These are phyloP conservation scores for Choristoneura rosaceana DNA, from an alignment of 2,888 invertebrate genomes.

Conservation along the genomic window DNA sequence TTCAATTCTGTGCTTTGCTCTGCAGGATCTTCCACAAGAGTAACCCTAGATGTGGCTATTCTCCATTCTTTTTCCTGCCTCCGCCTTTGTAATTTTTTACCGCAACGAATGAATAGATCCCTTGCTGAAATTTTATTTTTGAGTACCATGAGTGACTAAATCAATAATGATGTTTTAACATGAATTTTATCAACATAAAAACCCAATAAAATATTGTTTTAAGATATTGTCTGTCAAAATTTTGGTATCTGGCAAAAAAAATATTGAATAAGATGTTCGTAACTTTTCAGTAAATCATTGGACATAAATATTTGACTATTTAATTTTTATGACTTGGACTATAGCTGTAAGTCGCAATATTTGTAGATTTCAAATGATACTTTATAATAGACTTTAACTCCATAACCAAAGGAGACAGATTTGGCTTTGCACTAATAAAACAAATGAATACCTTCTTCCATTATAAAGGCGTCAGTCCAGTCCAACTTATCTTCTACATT, in stretches of 20 bases:
- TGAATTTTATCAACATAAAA: no score
- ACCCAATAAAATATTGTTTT: no score
- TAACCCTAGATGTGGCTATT: slow-evolving; percentile 82
- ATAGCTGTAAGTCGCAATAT: no score
- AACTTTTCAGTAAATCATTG: no score
- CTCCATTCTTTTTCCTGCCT: slow-evolving; percentile 88
- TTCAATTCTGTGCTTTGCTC: slow-evolving; percentile 80
- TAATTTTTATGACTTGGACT: no score
- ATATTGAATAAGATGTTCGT: no score
- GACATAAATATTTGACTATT: no score
- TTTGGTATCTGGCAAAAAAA: no score
- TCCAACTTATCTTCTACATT: slow-evolving; percentile 72
- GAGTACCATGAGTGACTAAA: not conserved
- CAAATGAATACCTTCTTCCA: slow-evolving; percentile 69
- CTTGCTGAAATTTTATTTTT: slow-evolving; percentile 75
- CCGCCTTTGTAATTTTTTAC: slow-evolving; percentile 87
- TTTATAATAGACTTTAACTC: no score
- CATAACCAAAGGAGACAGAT: not conserved
- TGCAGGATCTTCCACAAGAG: slow-evolving; percentile 85
- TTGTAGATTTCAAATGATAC: not conserved
- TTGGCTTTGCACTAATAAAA: not conserved
- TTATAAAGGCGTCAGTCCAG: slow-evolving; percentile 74
- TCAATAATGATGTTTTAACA: not conserved
- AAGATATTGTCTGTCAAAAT: no score
- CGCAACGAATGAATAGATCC: slow-evolving; percentile 88